A percentile compares a stretch with the other conserved stretches of the same genome.
phyloP scores from a whole-genome alignment of 2,888 invertebrate species.

The Rhorus exstirpatorius region DNA sequence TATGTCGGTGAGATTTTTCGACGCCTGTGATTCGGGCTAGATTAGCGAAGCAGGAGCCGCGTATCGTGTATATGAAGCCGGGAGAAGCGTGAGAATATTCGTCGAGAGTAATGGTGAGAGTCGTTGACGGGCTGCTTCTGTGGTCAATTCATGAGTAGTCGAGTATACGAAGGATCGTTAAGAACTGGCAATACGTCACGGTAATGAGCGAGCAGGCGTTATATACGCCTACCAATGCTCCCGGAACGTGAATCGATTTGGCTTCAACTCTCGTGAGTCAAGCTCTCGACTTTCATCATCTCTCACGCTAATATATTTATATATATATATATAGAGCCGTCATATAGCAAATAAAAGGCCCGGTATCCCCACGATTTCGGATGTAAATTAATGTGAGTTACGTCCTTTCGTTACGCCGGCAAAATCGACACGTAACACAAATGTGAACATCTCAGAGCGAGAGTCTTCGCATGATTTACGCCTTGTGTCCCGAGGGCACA shows the following conservation, averaged over 20 bases:
- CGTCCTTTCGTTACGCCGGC: conserved; percentile 11
- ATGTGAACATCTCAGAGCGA: conserved; percentile 17
- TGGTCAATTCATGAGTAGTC: conserved; percentile 50
- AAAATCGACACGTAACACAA: not conserved
- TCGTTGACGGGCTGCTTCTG: conserved; percentile 41
- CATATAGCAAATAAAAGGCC: not conserved
- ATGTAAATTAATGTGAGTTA: not conserved
- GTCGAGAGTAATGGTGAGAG: conserved; percentile 41
- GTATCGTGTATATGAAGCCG: too few relatives aligned
- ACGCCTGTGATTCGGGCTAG: too few relatives aligned
- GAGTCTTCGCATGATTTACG: conserved; percentile 79
- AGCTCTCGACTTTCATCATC: conserved; percentile 47
- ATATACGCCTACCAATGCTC: conserved; percentile 45
- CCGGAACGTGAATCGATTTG: conserved; percentile 61
- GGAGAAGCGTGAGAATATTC: conserved; percentile 41
- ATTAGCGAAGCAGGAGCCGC: too few relatives aligned
- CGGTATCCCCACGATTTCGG: not conserved
- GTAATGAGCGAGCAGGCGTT: conserved; percentile 80
- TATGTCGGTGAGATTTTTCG: too few relatives aligned
- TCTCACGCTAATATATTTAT: conserved; percentile 14
- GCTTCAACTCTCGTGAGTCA: conserved; percentile 33
- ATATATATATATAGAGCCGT: not conserved
- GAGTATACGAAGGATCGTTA: conserved; percentile 67
- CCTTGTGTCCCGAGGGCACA: conserved; percentile 75
- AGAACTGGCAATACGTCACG: conserved; percentile 80